These are phyloP conservation scores for Centruroides vittatus DNA, from an alignment of 1,140 invertebrate species.

Conservation along the genomic window DNA sequence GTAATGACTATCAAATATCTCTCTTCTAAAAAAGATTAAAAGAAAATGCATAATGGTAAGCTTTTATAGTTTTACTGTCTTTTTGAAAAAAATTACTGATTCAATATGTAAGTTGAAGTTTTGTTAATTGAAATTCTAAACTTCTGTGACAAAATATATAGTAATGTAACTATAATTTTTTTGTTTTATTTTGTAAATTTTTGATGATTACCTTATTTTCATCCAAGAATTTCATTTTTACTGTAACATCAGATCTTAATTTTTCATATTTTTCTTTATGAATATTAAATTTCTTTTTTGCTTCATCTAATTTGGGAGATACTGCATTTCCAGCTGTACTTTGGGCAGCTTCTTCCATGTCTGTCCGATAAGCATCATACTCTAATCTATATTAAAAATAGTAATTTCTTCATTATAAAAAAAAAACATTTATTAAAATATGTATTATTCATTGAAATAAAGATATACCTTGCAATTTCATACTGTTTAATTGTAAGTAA, in stretches of 20 bases:
- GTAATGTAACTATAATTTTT: no score
- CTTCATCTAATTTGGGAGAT: slow-evolving; percentile 55
- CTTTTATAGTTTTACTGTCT: no score
- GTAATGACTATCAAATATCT: no score
- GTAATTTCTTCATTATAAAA: not conserved
- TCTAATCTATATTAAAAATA: slow-evolving; percentile 53
- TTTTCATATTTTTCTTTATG: slow-evolving; percentile 84
- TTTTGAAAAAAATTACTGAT: no score
- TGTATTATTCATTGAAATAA: not conserved
- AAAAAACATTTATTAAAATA: slow-evolving; percentile 1
- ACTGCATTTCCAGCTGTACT: slow-evolving; percentile 27
- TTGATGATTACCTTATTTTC: slow-evolving; percentile 69
- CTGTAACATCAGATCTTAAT: slow-evolving; percentile 74
- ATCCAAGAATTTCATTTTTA: slow-evolving; percentile 90
- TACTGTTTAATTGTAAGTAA: slow-evolving; percentile 83
- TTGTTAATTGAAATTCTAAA: no score
- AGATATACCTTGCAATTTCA: slow-evolving; percentile 62
- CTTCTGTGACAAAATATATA: no score
- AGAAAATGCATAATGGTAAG: no score
- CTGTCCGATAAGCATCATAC: slow-evolving; percentile 91
- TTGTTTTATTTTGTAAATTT: no score
- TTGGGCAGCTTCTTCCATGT: slow-evolving; percentile 61
- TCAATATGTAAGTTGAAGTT: no score
- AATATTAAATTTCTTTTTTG: slow-evolving; percentile 61
- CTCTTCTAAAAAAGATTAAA: no score